Conservation (phyloP, 1,140 invertebrate genomes). For the Lordiphosa clarofinis region DNA sequence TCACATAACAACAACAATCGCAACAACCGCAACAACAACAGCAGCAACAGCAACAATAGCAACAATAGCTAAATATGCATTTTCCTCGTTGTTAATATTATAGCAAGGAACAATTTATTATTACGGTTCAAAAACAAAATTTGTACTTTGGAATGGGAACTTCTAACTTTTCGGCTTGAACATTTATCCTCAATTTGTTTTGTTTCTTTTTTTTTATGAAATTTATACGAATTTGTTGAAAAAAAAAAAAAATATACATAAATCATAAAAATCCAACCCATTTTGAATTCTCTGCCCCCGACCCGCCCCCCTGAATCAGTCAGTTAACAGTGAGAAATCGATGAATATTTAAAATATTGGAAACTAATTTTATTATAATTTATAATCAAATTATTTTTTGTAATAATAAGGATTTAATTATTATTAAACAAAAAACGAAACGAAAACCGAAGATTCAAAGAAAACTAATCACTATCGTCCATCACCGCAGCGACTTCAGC, state of each 20-base stretch:
- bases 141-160: slow-evolving; percentile 57
- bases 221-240: slow-evolving; percentile 74
- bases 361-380: slow-evolving; percentile 75
- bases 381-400: slow-evolving; percentile 75
- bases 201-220: slow-evolving; percentile 61
- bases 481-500: slow-evolving; percentile 62
- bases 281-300: slow-evolving; percentile 17
- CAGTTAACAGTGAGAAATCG: slow-evolving; percentile 37
- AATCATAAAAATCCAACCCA: slow-evolving; percentile 44
- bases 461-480: slow-evolving; percentile 59
- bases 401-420: slow-evolving; percentile 71
- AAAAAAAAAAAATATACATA: slow-evolving; percentile 36
- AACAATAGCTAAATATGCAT: slow-evolving; percentile 69
- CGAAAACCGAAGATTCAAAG: slow-evolving; percentile 10
- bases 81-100: slow-evolving; percentile 60
- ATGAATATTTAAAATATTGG: slow-evolving; percentile 71
- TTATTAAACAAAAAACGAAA: slow-evolving; percentile 49
- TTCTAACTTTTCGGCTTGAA: slow-evolving; percentile 39
- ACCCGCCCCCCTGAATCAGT: not conserved
- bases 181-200: slow-evolving; percentile 29
- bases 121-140: slow-evolving; percentile 54
- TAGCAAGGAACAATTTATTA: slow-evolving; percentile 59
- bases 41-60: slow-evolving; percentile 27
- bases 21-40: slow-evolving; percentile 10
- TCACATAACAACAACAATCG: slow-evolving; percentile 10